phyloP scores from a whole-genome alignment of 2,888 invertebrate species.

The Sinelater perroti region DNA sequence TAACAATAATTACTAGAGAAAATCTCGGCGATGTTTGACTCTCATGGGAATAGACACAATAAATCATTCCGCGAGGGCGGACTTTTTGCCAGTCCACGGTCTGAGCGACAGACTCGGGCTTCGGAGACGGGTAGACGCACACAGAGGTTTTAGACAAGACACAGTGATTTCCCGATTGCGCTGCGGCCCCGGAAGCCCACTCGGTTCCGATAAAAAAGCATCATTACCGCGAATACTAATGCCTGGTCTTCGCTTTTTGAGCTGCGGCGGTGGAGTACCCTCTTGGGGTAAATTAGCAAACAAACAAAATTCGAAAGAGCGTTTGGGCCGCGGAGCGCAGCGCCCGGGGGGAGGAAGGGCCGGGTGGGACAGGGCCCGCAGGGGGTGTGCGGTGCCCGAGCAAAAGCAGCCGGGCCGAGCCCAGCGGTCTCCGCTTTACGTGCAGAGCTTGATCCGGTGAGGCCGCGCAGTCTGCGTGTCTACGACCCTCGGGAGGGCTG shows the following conservation, averaged over 20 bases:
- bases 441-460: constrained; percentile 56
- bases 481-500: constrained; percentile 43
- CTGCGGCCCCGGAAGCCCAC: constrained; percentile 56
- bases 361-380: constrained; percentile 52
- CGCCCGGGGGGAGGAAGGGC: constrained; percentile 47
- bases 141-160: constrained; percentile 92
- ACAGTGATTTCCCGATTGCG: constrained; percentile 69
- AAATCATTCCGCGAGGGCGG: constrained; percentile 23
- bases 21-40: constrained; percentile 34
- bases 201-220: constrained; percentile 11
- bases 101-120: constrained; percentile 61
- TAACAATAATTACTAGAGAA: constrained; percentile 39
- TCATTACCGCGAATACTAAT: constrained; percentile 24
- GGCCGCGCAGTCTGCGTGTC: constrained; percentile 52
- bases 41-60: constrained; percentile 26
- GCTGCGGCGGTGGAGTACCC: constrained; percentile 4
- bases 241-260: constrained; percentile 22
- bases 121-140: constrained; percentile 77
- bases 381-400: constrained; percentile 60
- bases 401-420: constrained; percentile 51
- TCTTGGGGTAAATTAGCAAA: too few relatives aligned
- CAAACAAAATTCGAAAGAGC: constrained; percentile 24
- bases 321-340: constrained; percentile 37
- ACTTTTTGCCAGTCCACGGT: constrained; percentile 37
- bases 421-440: constrained; percentile 54